These are phyloP conservation scores for Ctenomys sociabilis DNA, from an alignment of 2,113 vertebrate genomes.

Conservation along the genomic window DNA sequence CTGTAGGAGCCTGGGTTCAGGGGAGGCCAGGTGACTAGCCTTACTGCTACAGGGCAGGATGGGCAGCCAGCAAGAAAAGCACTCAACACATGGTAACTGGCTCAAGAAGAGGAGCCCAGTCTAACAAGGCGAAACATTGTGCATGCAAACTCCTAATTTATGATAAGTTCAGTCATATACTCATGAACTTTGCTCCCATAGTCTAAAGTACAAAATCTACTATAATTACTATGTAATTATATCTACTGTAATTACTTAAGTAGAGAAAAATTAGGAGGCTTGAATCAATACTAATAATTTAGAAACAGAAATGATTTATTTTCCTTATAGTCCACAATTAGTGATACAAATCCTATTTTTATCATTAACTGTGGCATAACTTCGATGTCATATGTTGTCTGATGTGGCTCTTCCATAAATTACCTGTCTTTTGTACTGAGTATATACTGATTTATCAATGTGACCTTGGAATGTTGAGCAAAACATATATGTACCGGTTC, in stretches of 20 bases:
- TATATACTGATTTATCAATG: conserved; percentile 84
- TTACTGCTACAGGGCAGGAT: too few relatives aligned
- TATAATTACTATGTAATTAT: neutral
- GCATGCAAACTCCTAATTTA: too few relatives aligned
- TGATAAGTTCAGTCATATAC: too few relatives aligned
- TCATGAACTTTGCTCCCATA: too few relatives aligned
- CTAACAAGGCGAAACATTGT: too few relatives aligned
- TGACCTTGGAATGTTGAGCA: conserved; percentile 94
- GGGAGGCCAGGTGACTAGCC: too few relatives aligned
- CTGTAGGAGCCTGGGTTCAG: too few relatives aligned
- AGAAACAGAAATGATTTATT: conserved; percentile 71
- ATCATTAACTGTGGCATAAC: conserved; percentile 80
- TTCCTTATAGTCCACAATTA: conserved; percentile 69
- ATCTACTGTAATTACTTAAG: conserved; percentile 66
- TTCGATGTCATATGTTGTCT: conserved; percentile 77
- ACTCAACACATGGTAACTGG: too few relatives aligned
- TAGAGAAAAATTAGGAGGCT: conserved; percentile 64
- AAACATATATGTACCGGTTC: conserved; percentile 91
- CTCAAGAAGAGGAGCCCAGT: too few relatives aligned
- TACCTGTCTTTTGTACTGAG: conserved; percentile 76
- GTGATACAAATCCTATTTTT: conserved; percentile 74
- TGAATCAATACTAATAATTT: conserved; percentile 68
- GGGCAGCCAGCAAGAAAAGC: too few relatives aligned
- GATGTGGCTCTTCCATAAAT: conserved; percentile 79
- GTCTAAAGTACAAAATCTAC: too few relatives aligned